Percentiles rank a stretch among this genome's conserved stretches.
These are phyloP conservation scores for Drosophila punjabiensis DNA, from an alignment of 1,140 invertebrate genomes.

Conservation along the genomic window DNA sequence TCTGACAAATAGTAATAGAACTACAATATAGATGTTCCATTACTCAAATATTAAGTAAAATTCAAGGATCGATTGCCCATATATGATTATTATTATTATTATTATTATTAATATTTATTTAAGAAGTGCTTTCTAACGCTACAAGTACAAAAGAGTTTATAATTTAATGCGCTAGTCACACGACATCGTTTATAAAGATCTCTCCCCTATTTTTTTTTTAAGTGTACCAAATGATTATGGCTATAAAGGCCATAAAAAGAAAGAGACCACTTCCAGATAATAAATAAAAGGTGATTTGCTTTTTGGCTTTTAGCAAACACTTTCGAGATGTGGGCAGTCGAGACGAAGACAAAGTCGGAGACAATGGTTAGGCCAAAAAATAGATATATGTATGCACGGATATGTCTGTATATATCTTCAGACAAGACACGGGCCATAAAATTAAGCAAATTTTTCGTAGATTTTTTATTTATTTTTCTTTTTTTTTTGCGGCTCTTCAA, in stretches of 20 bases:
- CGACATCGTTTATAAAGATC: too few relatives aligned
- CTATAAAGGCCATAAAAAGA: conserved; percentile 35
- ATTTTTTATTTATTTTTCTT: not conserved
- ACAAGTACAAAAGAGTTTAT: too few relatives aligned
- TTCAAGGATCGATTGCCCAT: too few relatives aligned
- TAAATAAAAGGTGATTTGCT: conserved; percentile 77
- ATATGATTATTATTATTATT: too few relatives aligned
- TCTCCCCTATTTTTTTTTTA: not conserved
- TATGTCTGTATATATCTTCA: conserved; percentile 4
- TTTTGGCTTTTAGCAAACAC: conserved; percentile 56
- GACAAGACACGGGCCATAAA: conserved; percentile 65
- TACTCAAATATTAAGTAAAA: not conserved
- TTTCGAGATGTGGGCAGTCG: conserved; percentile 19
- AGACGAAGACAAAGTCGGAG: not conserved
- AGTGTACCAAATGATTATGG: conserved; percentile 20
- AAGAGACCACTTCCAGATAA: conserved; percentile 55
- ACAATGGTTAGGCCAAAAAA: conserved; percentile 12
- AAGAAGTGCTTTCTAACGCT: too few relatives aligned
- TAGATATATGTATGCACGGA: not conserved
- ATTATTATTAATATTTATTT: too few relatives aligned
- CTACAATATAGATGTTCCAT: not conserved
- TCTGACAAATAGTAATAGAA: not conserved
- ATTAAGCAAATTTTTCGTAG: conserved; percentile 66
- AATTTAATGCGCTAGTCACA: too few relatives aligned
- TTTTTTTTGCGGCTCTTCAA: conserved; percentile 69